phyloP scores from a whole-genome alignment of 2,888 invertebrate species.

The Augiades crinisus region DNA sequence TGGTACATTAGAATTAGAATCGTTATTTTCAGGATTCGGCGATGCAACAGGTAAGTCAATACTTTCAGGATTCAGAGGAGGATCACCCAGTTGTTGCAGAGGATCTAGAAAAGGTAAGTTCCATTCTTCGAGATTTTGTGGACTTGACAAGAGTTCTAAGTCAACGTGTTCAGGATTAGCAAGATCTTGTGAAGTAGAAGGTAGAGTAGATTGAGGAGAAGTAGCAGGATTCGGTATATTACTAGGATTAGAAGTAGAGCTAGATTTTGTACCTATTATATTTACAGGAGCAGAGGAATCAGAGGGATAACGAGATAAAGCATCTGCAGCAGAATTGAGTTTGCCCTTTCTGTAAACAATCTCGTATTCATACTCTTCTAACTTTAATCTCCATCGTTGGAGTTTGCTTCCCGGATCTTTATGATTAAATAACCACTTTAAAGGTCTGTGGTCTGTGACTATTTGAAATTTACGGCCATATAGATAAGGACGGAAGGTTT shows the following conservation, averaged over 20 bases:
- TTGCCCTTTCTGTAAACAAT: constrained; percentile 27
- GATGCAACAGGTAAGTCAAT: background rate
- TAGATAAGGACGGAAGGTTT: constrained; percentile 34
- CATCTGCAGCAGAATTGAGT: constrained; percentile 10
- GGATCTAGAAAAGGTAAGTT: constrained; percentile 6
- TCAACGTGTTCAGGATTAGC: background rate
- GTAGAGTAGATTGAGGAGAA: background rate
- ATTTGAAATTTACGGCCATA: constrained; percentile 31
- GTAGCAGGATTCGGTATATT: background rate
- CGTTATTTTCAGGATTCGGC: background rate
- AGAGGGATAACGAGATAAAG: constrained; percentile 4
- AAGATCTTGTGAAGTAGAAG: background rate
- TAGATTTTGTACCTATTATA: background rate
- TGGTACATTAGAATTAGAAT: no score
- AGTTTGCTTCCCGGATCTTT: constrained; percentile 30
- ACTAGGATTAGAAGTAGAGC: background rate
- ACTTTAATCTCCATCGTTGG: constrained; percentile 30
- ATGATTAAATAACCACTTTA: constrained; percentile 32
- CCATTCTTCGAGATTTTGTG: background rate
- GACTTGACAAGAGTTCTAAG: background rate
- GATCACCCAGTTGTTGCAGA: background rate
- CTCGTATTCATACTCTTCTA: constrained; percentile 31
- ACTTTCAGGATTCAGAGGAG: background rate
- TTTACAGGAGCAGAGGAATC: background rate
- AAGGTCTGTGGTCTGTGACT: constrained; percentile 31